phyloP scores from a whole-genome alignment of 23 tunicate genomes.

The Trididemnum miniatum region DNA sequence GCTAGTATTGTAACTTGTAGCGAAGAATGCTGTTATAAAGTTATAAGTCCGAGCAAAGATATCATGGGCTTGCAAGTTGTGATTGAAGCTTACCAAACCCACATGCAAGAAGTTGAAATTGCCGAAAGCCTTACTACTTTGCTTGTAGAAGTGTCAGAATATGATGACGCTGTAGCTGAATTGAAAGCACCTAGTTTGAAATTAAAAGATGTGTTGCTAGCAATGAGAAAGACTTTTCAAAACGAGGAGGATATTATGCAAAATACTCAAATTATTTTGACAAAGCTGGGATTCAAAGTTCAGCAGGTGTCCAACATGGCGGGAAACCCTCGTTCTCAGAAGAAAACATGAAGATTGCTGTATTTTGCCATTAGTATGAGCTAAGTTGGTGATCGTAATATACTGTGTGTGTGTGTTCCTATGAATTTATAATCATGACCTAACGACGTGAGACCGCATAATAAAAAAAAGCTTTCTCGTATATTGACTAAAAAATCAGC shows the following conservation, averaged over 20 bases:
- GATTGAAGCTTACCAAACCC: slow-evolving; percentile 41
- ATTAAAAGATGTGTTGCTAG: slow-evolving; percentile 17
- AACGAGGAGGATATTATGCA: slow-evolving; percentile 33
- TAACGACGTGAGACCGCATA: no score
- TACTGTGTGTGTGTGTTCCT: no score
- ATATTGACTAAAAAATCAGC: no score
- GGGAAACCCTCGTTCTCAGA: neutral
- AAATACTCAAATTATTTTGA: neutral
- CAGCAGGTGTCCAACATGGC: neutral
- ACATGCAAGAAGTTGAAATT: slow-evolving; percentile 61
- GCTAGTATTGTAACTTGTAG: slow-evolving; percentile 87
- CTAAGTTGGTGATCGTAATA: no score
- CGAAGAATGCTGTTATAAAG: slow-evolving; percentile 81
- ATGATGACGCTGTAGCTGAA: slow-evolving; percentile 77
- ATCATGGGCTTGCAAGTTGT: slow-evolving; percentile 60
- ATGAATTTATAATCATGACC: no score
- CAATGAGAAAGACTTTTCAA: slow-evolving; percentile 26
- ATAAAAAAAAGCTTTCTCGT: no score
- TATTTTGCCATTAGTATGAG: no score
- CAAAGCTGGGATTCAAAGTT: slow-evolving; percentile 24
- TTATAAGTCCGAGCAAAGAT: slow-evolving; percentile 55
- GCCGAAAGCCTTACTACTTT: slow-evolving; percentile 73
- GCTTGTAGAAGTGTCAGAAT: slow-evolving; percentile 73
- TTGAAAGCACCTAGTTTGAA: slow-evolving; percentile 56
- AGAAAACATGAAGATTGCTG: no score